These are phyloP conservation scores for Mythimna impura DNA, from an alignment of 2,888 invertebrate species.

Conservation along the genomic window DNA sequence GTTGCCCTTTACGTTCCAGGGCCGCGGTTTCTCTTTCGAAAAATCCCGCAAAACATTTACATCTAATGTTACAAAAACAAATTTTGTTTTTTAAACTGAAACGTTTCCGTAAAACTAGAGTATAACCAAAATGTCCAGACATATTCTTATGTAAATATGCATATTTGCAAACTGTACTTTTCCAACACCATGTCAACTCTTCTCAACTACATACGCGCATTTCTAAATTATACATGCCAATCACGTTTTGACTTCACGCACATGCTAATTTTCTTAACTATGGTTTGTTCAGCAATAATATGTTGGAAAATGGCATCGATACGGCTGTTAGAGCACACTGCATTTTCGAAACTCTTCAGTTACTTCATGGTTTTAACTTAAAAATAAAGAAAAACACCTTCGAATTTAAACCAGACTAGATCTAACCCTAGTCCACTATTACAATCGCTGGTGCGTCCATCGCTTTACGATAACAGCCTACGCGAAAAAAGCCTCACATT, in stretches of 20 bases:
- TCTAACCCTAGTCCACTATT: slow-evolving; percentile 34
- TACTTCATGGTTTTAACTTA: slow-evolving; percentile 1
- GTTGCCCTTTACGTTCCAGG: too few relatives aligned
- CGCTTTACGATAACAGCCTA: slow-evolving; percentile 37
- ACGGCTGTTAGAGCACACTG: slow-evolving; percentile 27
- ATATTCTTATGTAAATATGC: slow-evolving; percentile 30
- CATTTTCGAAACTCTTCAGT: slow-evolving; percentile 28
- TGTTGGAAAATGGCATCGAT: slow-evolving; percentile 35
- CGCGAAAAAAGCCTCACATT: slow-evolving; percentile 44
- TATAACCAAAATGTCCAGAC: slow-evolving; percentile 8
- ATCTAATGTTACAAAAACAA: background rate
- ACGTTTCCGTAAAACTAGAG: background rate
- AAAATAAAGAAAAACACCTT: slow-evolving; percentile 38
- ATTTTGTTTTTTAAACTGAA: background rate
- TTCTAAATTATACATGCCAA: slow-evolving; percentile 63
- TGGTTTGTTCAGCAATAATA: slow-evolving; percentile 43
- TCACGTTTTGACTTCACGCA: slow-evolving; percentile 55
- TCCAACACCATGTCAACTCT: slow-evolving; percentile 31
- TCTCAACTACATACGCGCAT: slow-evolving; percentile 32
- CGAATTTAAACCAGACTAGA: slow-evolving; percentile 45
- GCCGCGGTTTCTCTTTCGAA: too few relatives aligned
- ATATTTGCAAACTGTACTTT: slow-evolving; percentile 38
- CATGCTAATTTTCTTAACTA: slow-evolving; percentile 50
- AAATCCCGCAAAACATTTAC: background rate
- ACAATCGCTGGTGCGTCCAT: slow-evolving; percentile 16